Percentiles rank a stretch among this genome's conserved stretches.
These are phyloP conservation scores for Alligator mississippiensis DNA, from an alignment of 2,113 vertebrate genomes.

Conservation along the genomic window DNA sequence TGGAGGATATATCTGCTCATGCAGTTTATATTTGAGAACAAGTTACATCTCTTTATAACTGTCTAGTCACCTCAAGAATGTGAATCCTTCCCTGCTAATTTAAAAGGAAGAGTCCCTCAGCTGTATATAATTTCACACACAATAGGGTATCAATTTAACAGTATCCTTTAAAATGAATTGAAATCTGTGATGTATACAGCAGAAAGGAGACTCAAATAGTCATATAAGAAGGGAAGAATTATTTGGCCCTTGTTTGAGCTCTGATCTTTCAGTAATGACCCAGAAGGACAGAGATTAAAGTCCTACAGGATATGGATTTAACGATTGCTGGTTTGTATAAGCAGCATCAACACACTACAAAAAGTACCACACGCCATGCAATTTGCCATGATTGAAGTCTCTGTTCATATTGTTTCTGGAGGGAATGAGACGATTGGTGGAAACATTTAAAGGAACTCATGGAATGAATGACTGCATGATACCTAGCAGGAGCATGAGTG, in stretches of 20 bases:
- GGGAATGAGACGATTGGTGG: neutral
- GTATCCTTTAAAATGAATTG: neutral
- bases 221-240: neutral
- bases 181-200: neutral
- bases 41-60: neutral
- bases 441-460: constrained; percentile 39
- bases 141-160: constrained; percentile 31
- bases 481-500: neutral
- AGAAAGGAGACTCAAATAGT: neutral
- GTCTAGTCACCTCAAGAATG: neutral
- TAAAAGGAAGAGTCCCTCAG: constrained; percentile 6
- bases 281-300: neutral
- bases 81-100: neutral
- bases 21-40: neutral
- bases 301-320: neutral
- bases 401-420: constrained; percentile 13
- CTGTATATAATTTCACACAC: neutral
- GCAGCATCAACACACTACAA: neutral
- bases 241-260: neutral
- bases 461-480: constrained; percentile 18
- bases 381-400: neutral
- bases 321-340: neutral
- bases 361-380: neutral
- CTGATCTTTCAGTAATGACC: neutral
- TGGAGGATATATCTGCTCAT: neutral